Base-by-base conservation (phyloP, 2,113 vertebrate species). In the Turdus rufiventris region DNA sequence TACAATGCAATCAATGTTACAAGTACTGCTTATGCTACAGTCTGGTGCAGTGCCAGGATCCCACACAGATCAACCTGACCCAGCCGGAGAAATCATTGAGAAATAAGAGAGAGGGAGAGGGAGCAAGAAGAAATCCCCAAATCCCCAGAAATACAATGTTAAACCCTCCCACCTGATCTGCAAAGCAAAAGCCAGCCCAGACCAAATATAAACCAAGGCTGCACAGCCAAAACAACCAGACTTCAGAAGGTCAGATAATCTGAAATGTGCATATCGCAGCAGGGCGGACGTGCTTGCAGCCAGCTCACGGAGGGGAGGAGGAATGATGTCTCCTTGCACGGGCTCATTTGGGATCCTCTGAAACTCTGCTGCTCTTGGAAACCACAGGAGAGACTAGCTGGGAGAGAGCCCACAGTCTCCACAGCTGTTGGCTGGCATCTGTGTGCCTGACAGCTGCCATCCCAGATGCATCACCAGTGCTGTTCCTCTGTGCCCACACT, bases 141-240 rank as follows among this genome's bases (percentile, higher is more conserved):
- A 96, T 95, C 96, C 88, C 61, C 77, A 94, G 89, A 93, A 96
- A 94, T 58, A 93, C 82, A 76, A 82, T 78, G 88, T 96, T 94
- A 96, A 96, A 91, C 85, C 92, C 95, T 96, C 94, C 91, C 93
- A 94, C 95, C 94, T 96, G 96, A 97, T 96, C 95, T 91, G 77
- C 70, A 96, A 93, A 97, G 91, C 77, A 89, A 89, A 96, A 97
- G 74, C 74, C 72, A 89, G 28, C 71, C 85, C 83, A 97, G 94
- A 92, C 96, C 92, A 96, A 97, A 96, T 96, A 97, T 96, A 97
- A 97, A 97, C 94, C 94, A 96, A 96, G 92, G 93, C 83, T 94
- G 87, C 77, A 74, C 72, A 97, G 96, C 91, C 97, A 97, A 97
- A 97, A 97, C 94, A 97, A 97, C 83, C 75, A 79, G 88, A 54